Percentiles rank a stretch among this genome's conserved stretches.
These are phyloP conservation scores for Pseudobourletiella spinata DNA, from an alignment of 1,140 invertebrate species.

Conservation along the genomic window DNA sequence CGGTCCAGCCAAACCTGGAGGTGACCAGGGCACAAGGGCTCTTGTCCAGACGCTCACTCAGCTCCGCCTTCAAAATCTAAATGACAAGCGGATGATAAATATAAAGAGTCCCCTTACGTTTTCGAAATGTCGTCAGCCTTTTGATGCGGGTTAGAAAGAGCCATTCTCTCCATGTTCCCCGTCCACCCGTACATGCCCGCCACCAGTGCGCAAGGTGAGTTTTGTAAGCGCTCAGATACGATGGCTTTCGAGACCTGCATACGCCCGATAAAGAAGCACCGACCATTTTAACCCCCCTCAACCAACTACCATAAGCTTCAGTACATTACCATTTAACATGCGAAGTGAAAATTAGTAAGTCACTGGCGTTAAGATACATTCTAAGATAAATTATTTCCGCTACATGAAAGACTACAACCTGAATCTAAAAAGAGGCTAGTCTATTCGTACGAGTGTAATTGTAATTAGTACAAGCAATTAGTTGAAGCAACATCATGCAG, in stretches of 20 bases:
- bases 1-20: constrained; percentile 58
- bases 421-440: too few relatives aligned
- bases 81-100: constrained; percentile 20
- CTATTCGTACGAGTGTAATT: too few relatives aligned
- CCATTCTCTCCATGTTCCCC: constrained; percentile 97
- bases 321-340: too few relatives aligned
- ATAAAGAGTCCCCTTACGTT: constrained; percentile 43
- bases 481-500: too few relatives aligned
- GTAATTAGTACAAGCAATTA: too few relatives aligned
- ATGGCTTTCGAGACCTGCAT: constrained; percentile 70
- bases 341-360: too few relatives aligned
- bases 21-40: constrained; percentile 59
- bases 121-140: constrained; percentile 88
- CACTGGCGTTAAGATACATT: too few relatives aligned
- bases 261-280: constrained; percentile 11
- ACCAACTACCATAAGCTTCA: too few relatives aligned
- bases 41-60: constrained; percentile 53
- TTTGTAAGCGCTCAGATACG: constrained; percentile 80
- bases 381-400: too few relatives aligned
- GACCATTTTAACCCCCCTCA: too few relatives aligned
- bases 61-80: constrained; percentile 52
- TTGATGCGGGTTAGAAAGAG: constrained; percentile 92
- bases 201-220: constrained; percentile 93
- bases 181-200: constrained; percentile 96
- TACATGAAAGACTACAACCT: too few relatives aligned